Percentiles rank a stretch among this genome's conserved stretches.
These are phyloP conservation scores for Myotis yumanensis DNA, from an alignment of 2,113 vertebrate species.

Conservation along the genomic window DNA sequence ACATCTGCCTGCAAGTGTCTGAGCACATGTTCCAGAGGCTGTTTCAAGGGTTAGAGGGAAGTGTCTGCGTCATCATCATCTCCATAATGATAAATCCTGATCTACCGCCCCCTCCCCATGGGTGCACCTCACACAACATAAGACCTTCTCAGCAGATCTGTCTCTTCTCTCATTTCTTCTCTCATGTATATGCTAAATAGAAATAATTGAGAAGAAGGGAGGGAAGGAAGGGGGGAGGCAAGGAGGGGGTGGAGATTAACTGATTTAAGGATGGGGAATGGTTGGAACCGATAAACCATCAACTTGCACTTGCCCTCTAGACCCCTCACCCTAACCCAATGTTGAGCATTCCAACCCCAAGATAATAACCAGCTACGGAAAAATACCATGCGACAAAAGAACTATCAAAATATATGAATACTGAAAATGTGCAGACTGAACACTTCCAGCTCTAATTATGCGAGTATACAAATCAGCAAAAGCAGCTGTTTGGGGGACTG, in stretches of 20 bases:
- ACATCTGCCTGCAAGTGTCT: not conserved
- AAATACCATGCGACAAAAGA: conserved; percentile 55
- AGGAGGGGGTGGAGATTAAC: accelerated
- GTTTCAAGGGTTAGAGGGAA: not conserved
- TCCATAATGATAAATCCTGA: not conserved
- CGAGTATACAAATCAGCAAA: conserved; percentile 72
- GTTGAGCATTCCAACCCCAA: not conserved
- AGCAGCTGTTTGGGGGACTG: conserved; percentile 65
- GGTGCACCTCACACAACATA: not conserved
- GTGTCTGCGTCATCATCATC: not conserved
- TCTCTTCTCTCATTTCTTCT: not conserved
- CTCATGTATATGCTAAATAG: not conserved
- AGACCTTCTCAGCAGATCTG: not conserved
- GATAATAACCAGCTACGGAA: conserved; percentile 33
- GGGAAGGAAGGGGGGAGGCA: not conserved
- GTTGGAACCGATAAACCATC: not conserved
- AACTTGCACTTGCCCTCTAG: not conserved
- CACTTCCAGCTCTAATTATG: conserved; percentile 72
- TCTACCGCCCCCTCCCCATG: not conserved
- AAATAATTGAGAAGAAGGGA: not conserved
- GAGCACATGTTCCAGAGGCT: not conserved
- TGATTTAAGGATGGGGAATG: not conserved
- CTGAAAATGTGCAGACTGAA: conserved; percentile 77
- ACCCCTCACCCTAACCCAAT: not conserved
- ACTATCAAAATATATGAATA: conserved; percentile 77